Conservation (phyloP, 2,888 invertebrate species). For the Agrochola lota region DNA sequence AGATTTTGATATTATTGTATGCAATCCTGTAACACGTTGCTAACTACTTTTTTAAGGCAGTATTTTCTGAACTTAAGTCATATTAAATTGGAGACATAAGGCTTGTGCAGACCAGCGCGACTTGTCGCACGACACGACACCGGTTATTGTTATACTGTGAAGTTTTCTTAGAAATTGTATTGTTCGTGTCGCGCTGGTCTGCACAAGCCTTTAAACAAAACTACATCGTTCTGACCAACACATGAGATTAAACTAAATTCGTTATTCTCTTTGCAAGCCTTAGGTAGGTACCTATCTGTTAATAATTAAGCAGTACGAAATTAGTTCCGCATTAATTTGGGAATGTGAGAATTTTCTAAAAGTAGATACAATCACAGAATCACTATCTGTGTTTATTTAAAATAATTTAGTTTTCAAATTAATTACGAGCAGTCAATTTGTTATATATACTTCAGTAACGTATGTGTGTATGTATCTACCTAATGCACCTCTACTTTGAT, state of each 20-base stretch:
- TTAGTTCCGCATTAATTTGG: background rate
- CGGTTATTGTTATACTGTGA: no score
- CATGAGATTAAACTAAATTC: background rate
- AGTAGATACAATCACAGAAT: background rate
- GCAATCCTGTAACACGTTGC: background rate
- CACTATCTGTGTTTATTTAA: background rate
- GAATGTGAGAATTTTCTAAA: background rate
- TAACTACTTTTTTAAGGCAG: background rate
- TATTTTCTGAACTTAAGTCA: background rate
- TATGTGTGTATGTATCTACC: no score
- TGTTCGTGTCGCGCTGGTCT: no score
- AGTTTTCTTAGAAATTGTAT: no score
- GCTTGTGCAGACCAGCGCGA: no score
- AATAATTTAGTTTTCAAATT: background rate
- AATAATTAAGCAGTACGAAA: slow-evolving; percentile 7
- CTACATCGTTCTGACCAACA: no score
- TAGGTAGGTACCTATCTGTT: background rate
- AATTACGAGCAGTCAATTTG: background rate
- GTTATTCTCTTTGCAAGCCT: slow-evolving; percentile 1
- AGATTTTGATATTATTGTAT: background rate
- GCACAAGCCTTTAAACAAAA: no score
- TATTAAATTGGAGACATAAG: background rate
- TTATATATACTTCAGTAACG: no score
- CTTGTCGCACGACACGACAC: no score
- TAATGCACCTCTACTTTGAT: background rate